phyloP scores from a whole-genome alignment of 2,113 vertebrate species.

The Phrynosoma blainvillii region DNA sequence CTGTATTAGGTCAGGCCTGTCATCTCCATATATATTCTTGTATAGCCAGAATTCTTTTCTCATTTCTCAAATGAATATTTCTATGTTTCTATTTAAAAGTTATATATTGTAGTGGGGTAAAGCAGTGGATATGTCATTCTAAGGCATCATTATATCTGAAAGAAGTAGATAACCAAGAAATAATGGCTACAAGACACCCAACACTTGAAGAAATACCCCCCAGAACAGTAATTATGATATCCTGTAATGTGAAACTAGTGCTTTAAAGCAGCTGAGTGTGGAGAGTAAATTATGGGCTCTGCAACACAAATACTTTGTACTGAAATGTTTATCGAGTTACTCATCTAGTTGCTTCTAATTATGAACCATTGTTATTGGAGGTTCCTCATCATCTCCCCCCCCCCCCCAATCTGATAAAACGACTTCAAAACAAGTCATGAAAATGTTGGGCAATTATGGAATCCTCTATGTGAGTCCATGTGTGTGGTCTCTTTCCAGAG shows the following conservation, averaged over 20 bases:
- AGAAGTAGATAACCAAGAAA: conserved; percentile 52
- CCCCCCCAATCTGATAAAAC: conserved; percentile 73
- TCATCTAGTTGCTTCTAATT: conserved; percentile 73
- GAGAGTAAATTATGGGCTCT: conserved; percentile 69
- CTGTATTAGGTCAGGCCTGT: background rate
- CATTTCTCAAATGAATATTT: background rate
- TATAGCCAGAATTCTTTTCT: background rate
- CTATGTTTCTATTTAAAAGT: conserved; percentile 23
- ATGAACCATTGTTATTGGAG: conserved; percentile 74
- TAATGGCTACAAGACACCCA: conserved; percentile 26
- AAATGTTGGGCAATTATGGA: conserved; percentile 68
- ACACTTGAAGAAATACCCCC: background rate
- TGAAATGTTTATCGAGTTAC: conserved; percentile 73
- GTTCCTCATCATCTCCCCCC: conserved; percentile 10
- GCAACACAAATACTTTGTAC: conserved; percentile 68
- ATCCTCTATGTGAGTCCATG: conserved; percentile 73
- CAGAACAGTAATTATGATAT: conserved; percentile 57
- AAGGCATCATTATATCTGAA: conserved; percentile 49
- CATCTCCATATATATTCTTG: background rate
- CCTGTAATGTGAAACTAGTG: conserved; percentile 74
- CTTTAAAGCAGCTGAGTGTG: conserved; percentile 59
- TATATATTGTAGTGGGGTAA: conserved; percentile 28
- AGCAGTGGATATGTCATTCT: conserved; percentile 37
- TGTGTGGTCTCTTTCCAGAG: conserved; percentile 87
- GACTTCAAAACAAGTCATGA: conserved; percentile 76